phyloP scores from a whole-genome alignment of 2,113 vertebrate species.

The Indri indri region DNA sequence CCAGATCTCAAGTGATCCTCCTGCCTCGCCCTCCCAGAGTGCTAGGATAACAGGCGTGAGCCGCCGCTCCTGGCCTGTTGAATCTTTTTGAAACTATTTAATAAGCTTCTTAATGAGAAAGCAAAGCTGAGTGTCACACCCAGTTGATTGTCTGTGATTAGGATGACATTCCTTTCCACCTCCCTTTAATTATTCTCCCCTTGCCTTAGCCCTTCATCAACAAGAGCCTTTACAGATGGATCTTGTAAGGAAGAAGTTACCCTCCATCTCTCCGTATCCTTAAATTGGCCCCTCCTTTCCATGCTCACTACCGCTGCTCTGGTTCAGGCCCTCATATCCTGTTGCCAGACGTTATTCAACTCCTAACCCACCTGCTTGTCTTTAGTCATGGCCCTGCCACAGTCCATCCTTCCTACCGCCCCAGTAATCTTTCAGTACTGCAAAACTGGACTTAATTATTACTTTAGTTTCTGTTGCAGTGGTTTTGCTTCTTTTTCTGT shows the following conservation, averaged over 20 bases:
- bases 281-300: not conserved
- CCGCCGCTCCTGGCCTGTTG: not conserved
- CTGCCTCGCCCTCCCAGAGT: too few relatives aligned
- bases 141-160: slow-evolving; percentile 16
- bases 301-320: not conserved
- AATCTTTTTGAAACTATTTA: not conserved
- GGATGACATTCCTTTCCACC: not conserved
- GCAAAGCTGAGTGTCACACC: not conserved
- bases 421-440: not conserved
- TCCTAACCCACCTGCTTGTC: not conserved
- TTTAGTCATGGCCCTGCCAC: not conserved
- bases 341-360: not conserved
- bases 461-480: not conserved
- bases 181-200: slow-evolving; percentile 41
- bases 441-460: not conserved
- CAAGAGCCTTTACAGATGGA: slow-evolving; percentile 70
- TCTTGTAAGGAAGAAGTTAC: slow-evolving; percentile 70
- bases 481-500: slow-evolving; percentile 6
- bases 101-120: slow-evolving; percentile 1
- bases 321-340: not conserved
- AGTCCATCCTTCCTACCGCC: not conserved
- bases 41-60: too few relatives aligned
- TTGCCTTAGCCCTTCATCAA: slow-evolving; percentile 63
- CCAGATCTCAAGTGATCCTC: too few relatives aligned
- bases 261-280: not conserved